A percentile compares a stretch with the other conserved stretches of the same genome.
phyloP scores from a whole-genome alignment of 1,140 invertebrate species.

The Scaptomyza hsui region DNA sequence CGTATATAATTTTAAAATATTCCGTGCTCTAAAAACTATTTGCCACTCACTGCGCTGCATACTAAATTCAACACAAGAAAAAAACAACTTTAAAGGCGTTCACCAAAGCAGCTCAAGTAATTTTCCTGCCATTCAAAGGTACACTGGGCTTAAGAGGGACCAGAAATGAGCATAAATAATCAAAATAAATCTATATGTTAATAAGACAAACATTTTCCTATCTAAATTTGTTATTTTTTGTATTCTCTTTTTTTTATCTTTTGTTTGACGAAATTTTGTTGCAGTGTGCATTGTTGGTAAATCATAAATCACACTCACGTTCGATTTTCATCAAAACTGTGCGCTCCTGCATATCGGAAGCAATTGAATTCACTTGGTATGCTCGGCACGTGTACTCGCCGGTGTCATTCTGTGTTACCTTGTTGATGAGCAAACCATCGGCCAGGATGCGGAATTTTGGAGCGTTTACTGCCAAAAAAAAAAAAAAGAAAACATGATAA shows the following conservation, averaged over 20 bases:
- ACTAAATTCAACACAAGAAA: slow-evolving; percentile 51
- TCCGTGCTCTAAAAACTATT: slow-evolving; percentile 76
- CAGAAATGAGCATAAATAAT: not conserved
- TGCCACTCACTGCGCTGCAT: slow-evolving; percentile 59
- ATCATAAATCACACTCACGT: slow-evolving; percentile 85
- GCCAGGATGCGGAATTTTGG: slow-evolving; percentile 83
- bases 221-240: no score
- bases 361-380: slow-evolving; percentile 84
- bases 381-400: slow-evolving; percentile 86
- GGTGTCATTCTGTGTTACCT: slow-evolving; percentile 85
- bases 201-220: not conserved
- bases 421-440: slow-evolving; percentile 85
- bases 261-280: not conserved
- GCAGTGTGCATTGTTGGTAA: slow-evolving; percentile 47
- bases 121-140: slow-evolving; percentile 42
- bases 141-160: slow-evolving; percentile 24
- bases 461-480: slow-evolving; percentile 56
- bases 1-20: slow-evolving; percentile 63
- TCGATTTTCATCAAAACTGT: slow-evolving; percentile 85
- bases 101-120: slow-evolving; percentile 56
- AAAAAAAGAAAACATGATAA: slow-evolving; percentile 36
- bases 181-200: not conserved
- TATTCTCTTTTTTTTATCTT: not conserved
- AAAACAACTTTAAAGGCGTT: slow-evolving; percentile 22
- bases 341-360: slow-evolving; percentile 84